Base-by-base conservation (phyloP, 2,113 vertebrate genomes). In the Halcyon malimbica region DNA sequence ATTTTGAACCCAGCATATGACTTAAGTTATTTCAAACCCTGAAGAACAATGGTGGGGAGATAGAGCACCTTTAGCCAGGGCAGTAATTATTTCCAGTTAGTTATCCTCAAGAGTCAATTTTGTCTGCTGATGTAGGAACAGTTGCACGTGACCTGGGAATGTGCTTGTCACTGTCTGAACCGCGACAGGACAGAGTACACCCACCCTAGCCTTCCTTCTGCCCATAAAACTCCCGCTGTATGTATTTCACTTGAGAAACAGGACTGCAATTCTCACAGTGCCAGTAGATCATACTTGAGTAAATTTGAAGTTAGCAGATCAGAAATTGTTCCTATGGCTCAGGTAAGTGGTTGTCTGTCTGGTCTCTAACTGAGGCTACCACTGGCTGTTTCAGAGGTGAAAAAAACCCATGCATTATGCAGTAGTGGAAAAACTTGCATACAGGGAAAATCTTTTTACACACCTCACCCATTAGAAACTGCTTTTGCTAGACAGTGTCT, bases 131-230 rank as follows among this genome's bases (percentile, higher is more conserved):
- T 57, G 56, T 57, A 57, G 37, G 17, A 82, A 69, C 12, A 48
- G 35, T 10, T 35, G 15, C 16, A 12, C 16, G 24, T 1, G 2
- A 75, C 5, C 24, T 1, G 1, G 48, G 56, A 68, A 83, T 1
- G 28, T 13, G 44, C 21, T 39, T 46, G 11, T 6, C 1, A 1
- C 65, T 31, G 53, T 33, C 21, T 17, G 50, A 73, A 25, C 24
- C 57, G 16, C 0, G 2, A 16, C 29, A 84, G n/a, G 41, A 51
- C 0, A 0, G 13, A 48, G 31, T 5, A n/a, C 41, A 68, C 17
- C 5, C 26, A 59, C 46, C 10, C 24, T 16, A 51, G 10, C 15
- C 28, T 62, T 78, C 17, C 60, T 80, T 41, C 75, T 59, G 59
- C 31, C 46, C 23, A 14, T 11, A 64, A 79, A 90, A 13, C 18